Percentiles rank a stretch among this genome's conserved stretches.
Evolutionary conservation across 2,888 invertebrate species (phyloP).

Genomic region (Atherix ibis): DNA sequence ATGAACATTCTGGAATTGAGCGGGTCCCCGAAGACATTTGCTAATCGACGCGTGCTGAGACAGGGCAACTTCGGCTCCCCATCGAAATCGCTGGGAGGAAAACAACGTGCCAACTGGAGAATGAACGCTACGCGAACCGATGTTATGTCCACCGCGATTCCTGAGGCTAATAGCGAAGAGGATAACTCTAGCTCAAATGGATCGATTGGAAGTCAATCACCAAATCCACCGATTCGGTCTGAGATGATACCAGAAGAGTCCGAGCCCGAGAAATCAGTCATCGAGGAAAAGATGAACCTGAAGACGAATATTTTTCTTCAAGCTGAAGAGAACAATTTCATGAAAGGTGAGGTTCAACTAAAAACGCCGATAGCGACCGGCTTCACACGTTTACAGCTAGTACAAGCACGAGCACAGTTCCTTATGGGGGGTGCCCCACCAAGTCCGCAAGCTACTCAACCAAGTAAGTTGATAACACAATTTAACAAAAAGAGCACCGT

Average conservation of each 20-base stretch:
- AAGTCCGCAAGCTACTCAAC: background rate
- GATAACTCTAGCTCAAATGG: conserved; percentile 50
- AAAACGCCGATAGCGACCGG: conserved; percentile 17
- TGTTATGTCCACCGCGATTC: conserved; percentile 72
- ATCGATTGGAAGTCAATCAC: conserved; percentile 39
- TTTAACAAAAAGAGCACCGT: too few relatives aligned
- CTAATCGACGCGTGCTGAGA: conserved; percentile 42
- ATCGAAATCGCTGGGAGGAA: conserved; percentile 37
- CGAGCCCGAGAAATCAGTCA: conserved; percentile 18
- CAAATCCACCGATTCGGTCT: conserved; percentile 16
- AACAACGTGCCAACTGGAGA: conserved; percentile 51
- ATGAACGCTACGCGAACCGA: conserved; percentile 63
- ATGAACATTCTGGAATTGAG: conserved; percentile 53
- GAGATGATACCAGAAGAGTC: conserved; percentile 33
- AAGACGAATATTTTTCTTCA: conserved; percentile 31
- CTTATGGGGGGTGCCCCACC: conserved; percentile 21
- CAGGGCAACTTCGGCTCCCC: conserved; percentile 38
- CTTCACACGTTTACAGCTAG: conserved; percentile 36
- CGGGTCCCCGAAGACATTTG: conserved; percentile 53
- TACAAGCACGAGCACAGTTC: conserved; percentile 46
- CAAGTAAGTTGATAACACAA: conserved; percentile 2
- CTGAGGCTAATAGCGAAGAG: conserved; percentile 64
- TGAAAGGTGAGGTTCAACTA: conserved; percentile 25
- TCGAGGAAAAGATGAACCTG: conserved; percentile 22
- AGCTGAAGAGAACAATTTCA: conserved; percentile 32